These are phyloP conservation scores for Poeciliopsis turneri DNA, from an alignment of 2,797 vertebrate species.

Conservation along the genomic window DNA sequence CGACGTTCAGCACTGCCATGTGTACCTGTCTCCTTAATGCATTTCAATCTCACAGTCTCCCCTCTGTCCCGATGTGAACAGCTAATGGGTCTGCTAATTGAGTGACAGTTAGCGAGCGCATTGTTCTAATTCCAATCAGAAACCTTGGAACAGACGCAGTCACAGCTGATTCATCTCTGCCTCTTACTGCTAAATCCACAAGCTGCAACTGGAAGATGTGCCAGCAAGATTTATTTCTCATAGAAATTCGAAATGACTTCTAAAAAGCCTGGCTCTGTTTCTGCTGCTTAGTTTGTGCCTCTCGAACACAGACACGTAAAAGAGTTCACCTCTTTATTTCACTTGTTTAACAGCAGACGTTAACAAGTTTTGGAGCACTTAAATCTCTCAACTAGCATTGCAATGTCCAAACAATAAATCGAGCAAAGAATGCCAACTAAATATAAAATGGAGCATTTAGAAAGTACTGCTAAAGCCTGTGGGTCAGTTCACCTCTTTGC, in stretches of 20 bases:
- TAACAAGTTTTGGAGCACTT: not conserved
- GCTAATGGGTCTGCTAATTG: conserved; percentile 84
- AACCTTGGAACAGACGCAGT: conserved; percentile 76
- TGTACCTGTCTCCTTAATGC: conserved; percentile 57
- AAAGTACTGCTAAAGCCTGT: not conserved
- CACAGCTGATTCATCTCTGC: conserved; percentile 80
- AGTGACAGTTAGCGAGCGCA: conserved; percentile 79
- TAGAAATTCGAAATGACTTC: conserved; percentile 59
- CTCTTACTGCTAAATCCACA: conserved; percentile 70
- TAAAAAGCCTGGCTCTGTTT: conserved; percentile 48
- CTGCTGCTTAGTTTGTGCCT: conserved; percentile 15
- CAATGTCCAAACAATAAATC: conserved; percentile 2
- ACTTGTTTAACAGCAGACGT: not conserved
- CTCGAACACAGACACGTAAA: not conserved
- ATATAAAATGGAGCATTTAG: conserved; percentile 7
- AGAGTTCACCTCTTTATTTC: not conserved
- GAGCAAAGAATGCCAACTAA: conserved; percentile 3
- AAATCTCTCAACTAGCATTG: not conserved
- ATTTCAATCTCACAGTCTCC: conserved; percentile 22
- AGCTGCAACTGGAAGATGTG: conserved; percentile 70
- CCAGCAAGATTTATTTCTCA: conserved; percentile 63
- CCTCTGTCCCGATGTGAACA: conserved; percentile 76
- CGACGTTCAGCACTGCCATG: conserved; percentile 52
- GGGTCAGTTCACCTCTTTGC: not conserved
- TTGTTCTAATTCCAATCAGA: conserved; percentile 85